Evolutionary conservation across 2,797 vertebrate genomes (phyloP).

Genomic region (Thripadectes ignobilis): DNA sequence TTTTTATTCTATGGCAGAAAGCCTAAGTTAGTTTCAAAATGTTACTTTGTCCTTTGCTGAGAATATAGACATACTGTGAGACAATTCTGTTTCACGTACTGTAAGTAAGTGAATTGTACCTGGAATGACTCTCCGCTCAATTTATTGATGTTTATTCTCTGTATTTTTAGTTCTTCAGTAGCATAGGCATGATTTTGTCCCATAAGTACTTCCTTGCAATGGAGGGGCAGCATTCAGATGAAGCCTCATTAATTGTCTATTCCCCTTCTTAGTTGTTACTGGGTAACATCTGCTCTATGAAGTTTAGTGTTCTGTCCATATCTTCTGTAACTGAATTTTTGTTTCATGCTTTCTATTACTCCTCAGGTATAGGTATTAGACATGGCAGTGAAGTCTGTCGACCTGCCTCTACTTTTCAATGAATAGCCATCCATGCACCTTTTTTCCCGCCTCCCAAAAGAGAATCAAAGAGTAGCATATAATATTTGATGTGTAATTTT

Average conservation of each 20-base stretch:
- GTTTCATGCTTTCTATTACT: neutral
- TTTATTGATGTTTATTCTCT: neutral
- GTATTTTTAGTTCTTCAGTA: neutral
- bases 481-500: neutral
- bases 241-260: neutral
- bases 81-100: neutral
- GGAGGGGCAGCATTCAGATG: neutral
- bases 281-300: neutral
- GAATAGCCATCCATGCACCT: neutral
- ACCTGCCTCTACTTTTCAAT: neutral
- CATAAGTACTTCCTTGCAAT: neutral
- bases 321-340: neutral
- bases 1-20: neutral
- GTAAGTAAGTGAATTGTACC: neutral
- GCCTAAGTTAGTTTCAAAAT: neutral
- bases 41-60: neutral
- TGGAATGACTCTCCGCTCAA: neutral
- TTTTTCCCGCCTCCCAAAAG: neutral
- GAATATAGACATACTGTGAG: neutral
- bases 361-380: neutral
- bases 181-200: neutral
- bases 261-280: neutral
- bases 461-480: neutral
- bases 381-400: neutral
- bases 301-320: neutral